These are phyloP conservation scores for Amphipoea lucens DNA, from an alignment of 2,888 invertebrate genomes.

Conservation along the genomic window DNA sequence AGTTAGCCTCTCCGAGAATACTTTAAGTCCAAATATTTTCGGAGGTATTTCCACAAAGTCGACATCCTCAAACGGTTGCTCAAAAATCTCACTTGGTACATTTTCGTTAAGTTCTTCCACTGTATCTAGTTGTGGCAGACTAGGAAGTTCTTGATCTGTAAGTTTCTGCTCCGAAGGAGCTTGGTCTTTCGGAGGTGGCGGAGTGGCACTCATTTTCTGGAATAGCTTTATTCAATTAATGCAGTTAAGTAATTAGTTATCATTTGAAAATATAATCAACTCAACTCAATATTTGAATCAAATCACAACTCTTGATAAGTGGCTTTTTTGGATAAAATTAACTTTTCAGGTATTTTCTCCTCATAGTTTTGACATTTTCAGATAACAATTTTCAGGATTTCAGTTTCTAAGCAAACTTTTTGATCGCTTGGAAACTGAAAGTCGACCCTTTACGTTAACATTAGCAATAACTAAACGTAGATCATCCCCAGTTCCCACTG, in stretches of 20 bases:
- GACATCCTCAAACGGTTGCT: constrained; percentile 77
- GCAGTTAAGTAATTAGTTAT: background rate
- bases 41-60: constrained; percentile 81
- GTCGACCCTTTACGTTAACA: background rate
- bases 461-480: constrained; percentile 23
- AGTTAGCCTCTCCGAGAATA: constrained; percentile 83
- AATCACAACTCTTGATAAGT: background rate
- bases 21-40: constrained; percentile 81
- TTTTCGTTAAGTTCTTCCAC: constrained; percentile 86
- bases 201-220: constrained; percentile 28
- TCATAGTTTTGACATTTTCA: constrained; percentile 41
- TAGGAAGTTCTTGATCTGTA: constrained; percentile 74
- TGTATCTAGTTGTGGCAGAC: constrained; percentile 76
- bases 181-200: constrained; percentile 18
- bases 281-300: background rate
- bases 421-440: constrained; percentile 28
- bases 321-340: background rate
- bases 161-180: constrained; percentile 67
- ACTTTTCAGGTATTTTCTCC: constrained; percentile 6
- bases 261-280: background rate
- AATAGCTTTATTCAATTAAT: constrained; percentile 6
- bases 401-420: constrained; percentile 71
- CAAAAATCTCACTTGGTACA: constrained; percentile 77
- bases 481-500: background rate
- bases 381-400: constrained; percentile 63